Evolutionary conservation across 2,113 vertebrate species (phyloP).

Genomic region (Nematolebias whitei): DNA sequence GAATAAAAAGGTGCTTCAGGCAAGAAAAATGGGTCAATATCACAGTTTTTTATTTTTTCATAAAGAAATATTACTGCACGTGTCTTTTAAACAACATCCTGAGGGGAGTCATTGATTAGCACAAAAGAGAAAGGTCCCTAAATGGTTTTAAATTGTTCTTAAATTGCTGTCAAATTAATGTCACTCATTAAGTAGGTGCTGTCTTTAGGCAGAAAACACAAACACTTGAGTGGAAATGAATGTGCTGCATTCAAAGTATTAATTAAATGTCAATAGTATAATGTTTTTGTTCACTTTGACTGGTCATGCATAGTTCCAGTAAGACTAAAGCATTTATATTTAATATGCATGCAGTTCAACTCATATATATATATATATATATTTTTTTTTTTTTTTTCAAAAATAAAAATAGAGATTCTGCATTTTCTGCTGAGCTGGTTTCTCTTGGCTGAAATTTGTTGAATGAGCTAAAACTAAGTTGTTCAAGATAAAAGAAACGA

Average conservation of each 20-base stretch:
- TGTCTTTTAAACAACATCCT: constrained; percentile 77
- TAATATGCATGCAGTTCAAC: not conserved
- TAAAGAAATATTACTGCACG: constrained; percentile 72
- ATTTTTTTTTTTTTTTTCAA: not conserved
- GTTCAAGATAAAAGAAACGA: too few relatives aligned
- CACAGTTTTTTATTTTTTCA: constrained; percentile 66
- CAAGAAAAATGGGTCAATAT: constrained; percentile 79
- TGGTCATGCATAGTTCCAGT: not conserved
- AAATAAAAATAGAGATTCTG: not conserved
- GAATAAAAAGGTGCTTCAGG: constrained; percentile 68
- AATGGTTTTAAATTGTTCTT: constrained; percentile 73
- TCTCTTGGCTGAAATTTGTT: too few relatives aligned
- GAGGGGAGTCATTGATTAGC: constrained; percentile 75
- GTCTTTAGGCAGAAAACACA: constrained; percentile 11
- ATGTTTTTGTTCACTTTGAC: not conserved
- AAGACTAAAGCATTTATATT: not conserved
- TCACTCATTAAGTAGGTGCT: constrained; percentile 45
- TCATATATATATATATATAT: not conserved
- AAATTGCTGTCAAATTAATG: constrained; percentile 74
- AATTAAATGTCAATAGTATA: not conserved
- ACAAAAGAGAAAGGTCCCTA: constrained; percentile 62
- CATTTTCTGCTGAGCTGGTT: too few relatives aligned
- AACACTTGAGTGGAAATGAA: constrained; percentile 13
- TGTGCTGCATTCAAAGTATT: constrained; percentile 22
- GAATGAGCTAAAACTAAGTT: too few relatives aligned